Percentiles rank a stretch among this genome's conserved stretches.
phyloP scores from a whole-genome alignment of 2,888 invertebrate genomes.

The Sicus ferrugineus region DNA sequence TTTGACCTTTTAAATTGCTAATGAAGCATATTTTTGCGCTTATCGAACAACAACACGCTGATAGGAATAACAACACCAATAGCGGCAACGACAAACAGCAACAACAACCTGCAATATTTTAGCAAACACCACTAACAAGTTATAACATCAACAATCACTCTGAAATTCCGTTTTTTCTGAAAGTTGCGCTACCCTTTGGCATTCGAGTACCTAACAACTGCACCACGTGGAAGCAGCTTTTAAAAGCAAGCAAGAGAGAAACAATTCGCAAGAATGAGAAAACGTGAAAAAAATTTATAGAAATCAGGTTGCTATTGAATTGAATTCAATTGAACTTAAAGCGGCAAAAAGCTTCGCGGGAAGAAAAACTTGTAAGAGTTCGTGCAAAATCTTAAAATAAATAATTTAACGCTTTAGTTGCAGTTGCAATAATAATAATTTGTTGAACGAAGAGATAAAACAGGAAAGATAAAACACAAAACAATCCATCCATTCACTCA shows the following conservation, averaged over 20 bases:
- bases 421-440: constrained; percentile 1
- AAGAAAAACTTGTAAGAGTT: constrained; percentile 1
- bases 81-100: neutral
- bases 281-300: too few species aligned
- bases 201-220: constrained; percentile 1
- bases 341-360: too few species aligned
- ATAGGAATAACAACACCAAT: neutral
- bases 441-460: too few species aligned
- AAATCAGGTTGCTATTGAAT: neutral
- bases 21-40: constrained; percentile 18
- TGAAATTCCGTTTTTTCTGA: neutral
- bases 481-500: neutral
- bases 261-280: too few species aligned
- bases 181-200: constrained; percentile 18
- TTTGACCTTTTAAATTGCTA: constrained; percentile 26
- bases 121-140: too few species aligned
- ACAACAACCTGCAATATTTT: too few species aligned
- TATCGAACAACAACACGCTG: neutral
- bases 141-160: too few species aligned
- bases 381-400: constrained; percentile 11
- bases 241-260: neutral
- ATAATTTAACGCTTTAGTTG: constrained; percentile 1
- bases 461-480: too few species aligned
- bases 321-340: neutral
- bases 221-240: neutral